Base-by-base conservation (phyloP, 2,888 invertebrate species). In the Temnothorax unifasciatus region DNA sequence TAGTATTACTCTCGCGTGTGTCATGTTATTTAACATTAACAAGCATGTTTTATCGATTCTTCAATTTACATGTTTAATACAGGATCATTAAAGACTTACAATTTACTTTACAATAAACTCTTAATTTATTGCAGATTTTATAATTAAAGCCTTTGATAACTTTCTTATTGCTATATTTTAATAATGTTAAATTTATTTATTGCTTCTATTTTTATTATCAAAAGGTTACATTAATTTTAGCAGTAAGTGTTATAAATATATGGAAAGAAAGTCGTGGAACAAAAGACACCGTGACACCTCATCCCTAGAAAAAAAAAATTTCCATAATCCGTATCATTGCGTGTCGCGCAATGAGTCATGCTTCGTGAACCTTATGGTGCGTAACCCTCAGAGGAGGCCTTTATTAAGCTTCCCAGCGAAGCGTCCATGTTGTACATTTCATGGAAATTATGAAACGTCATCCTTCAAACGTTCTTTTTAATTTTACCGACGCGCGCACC, bases 271-370 rank as follows among this genome's bases (percentile, higher is more conserved):
- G 59, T 73, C 34, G 21, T 25, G 13, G 54, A 66, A 83, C 25
- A 11, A 29, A 54, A 63, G 64, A 25, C 34, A n/a, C 15, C 25
- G 79, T n/a, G 73, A 29, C 84, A 73, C 82, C 82, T 82, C 74
- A 69, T 59, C 66, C 63, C 54, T 47, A 47, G 2, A 59, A 85
- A 83, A 75, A 75, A 87, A 86, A 90, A 86, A 85, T 85, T 87
- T 82, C 69, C 76, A 83, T 68, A 73, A 64, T 64, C 63, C 84
- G 85, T 84, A 89, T 89, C 87, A 88, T 88, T 86, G 90, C 90
- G 88, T 90, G 90, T 86, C 84, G 82, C 59, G 69, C 85, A 86
- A 84, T 89, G 90, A 90, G 86, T 90, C 90, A 90, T 77, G 85
- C 88, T 88, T 87, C 82, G 88, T 86, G 87, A 86, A 87, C 88